Evolutionary conservation across 2,888 invertebrate species (phyloP).

Genomic region (Lissonota sp.): DNA sequence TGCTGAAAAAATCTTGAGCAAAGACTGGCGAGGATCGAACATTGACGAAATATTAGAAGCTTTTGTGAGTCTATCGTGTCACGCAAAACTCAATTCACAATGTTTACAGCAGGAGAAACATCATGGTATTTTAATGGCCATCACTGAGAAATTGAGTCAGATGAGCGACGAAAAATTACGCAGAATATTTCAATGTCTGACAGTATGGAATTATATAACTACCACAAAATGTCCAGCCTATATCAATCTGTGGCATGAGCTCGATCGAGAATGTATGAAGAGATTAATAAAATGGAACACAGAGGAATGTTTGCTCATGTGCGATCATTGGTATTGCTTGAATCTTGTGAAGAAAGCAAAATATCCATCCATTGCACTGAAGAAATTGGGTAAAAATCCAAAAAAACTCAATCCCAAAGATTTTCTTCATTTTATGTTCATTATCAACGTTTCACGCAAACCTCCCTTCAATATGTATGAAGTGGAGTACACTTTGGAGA

Average conservation of each 20-base stretch:
- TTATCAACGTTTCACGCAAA: slow-evolving; percentile 86
- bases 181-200: slow-evolving; percentile 85
- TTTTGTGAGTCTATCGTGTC: slow-evolving; percentile 81
- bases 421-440: slow-evolving; percentile 89
- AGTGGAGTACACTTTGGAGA: slow-evolving; percentile 86
- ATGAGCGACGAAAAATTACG: slow-evolving; percentile 86
- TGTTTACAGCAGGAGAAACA: slow-evolving; percentile 83
- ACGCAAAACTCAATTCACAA: slow-evolving; percentile 80
- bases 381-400: slow-evolving; percentile 86
- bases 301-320: slow-evolving; percentile 86
- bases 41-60: slow-evolving; percentile 78
- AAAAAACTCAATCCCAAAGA: slow-evolving; percentile 87
- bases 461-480: slow-evolving; percentile 87
- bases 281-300: slow-evolving; percentile 85
- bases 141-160: slow-evolving; percentile 81
- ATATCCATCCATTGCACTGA: slow-evolving; percentile 85
- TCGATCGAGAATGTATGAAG: slow-evolving; percentile 88
- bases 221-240: slow-evolving; percentile 85
- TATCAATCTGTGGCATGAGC: slow-evolving; percentile 87
- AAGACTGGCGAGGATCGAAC: slow-evolving; percentile 71
- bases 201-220: slow-evolving; percentile 85
- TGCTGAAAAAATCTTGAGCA: slow-evolving; percentile 70
- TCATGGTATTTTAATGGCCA: slow-evolving; percentile 82
- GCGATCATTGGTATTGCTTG: slow-evolving; percentile 88
- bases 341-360: slow-evolving; percentile 85